phyloP scores from a whole-genome alignment of 2,888 invertebrate species.

The Parascotia fuliginaria region DNA sequence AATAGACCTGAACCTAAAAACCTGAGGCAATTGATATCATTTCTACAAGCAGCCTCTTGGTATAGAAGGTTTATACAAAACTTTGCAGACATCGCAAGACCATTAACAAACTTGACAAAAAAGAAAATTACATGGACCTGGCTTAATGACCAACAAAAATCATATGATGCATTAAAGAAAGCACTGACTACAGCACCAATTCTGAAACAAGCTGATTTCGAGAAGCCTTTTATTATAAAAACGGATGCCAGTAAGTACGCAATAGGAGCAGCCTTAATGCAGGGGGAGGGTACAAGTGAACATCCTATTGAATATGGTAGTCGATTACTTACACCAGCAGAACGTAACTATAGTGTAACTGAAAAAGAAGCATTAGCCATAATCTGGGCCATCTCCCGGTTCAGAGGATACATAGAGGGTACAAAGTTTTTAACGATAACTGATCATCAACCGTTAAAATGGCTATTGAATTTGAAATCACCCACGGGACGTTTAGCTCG shows the following conservation, averaged over 20 bases:
- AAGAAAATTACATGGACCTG: not conserved
- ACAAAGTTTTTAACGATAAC: not conserved
- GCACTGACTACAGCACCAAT: not conserved
- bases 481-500: not conserved
- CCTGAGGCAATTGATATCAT: not conserved
- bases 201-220: not conserved
- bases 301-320: not conserved
- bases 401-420: not conserved
- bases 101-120: not conserved
- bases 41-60: not conserved
- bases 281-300: not conserved
- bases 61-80: not conserved
- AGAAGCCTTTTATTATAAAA: not conserved
- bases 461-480: constrained; percentile 1
- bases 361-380: not conserved
- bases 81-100: not conserved
- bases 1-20: not conserved
- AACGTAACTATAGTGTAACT: not conserved
- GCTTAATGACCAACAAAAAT: not conserved
- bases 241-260: not conserved
- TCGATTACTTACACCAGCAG: not conserved
- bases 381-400: not conserved
- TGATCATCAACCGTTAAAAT: constrained; percentile 1
- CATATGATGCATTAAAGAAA: not conserved
- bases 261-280: not conserved